These are phyloP conservation scores for Pseudochirops cupreus DNA, from an alignment of 2,797 vertebrate species.

Conservation along the genomic window DNA sequence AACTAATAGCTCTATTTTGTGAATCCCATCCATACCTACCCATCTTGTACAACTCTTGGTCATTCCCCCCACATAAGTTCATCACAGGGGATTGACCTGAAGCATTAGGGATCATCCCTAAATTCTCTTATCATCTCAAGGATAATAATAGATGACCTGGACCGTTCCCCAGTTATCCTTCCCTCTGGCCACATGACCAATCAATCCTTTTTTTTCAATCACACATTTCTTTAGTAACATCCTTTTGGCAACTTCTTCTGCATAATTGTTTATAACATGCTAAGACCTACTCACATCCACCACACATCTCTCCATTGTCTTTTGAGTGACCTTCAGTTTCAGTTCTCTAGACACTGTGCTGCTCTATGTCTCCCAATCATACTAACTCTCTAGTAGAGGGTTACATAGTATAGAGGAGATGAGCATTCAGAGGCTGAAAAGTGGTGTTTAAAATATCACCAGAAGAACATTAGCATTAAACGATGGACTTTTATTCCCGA, in stretches of 20 bases:
- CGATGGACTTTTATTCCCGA: neutral
- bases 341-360: neutral
- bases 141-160: neutral
- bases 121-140: neutral
- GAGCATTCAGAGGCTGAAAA: neutral
- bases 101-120: neutral
- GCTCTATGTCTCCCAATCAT: neutral
- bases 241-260: neutral
- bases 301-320: neutral
- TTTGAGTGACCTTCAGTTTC: neutral
- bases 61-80: neutral
- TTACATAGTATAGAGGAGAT: neutral
- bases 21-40: too few species aligned
- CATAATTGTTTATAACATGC: neutral
- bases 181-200: neutral
- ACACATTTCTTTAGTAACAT: neutral
- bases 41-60: neutral
- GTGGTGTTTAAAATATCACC: neutral
- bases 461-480: neutral
- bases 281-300: neutral
- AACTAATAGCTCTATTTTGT: neutral
- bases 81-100: neutral
- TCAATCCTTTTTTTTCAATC: neutral
- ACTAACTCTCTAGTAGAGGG: neutral
- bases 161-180: neutral